Conservation (phyloP, 2,888 invertebrate genomes). For the Lithophane semibrunnea region DNA sequence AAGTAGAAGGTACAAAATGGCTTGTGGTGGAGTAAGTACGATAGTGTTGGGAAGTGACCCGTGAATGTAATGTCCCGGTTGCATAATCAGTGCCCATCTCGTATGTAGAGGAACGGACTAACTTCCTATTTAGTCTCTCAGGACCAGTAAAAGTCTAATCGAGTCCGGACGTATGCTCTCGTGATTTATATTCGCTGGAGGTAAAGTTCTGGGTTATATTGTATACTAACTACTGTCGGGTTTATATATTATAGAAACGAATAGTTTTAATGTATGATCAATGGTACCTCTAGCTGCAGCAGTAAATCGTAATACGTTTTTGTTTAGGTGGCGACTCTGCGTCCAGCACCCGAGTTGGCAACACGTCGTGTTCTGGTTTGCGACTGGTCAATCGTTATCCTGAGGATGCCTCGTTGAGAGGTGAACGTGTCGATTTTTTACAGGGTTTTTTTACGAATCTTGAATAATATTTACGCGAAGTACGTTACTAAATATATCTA, state of each 20-base stretch:
- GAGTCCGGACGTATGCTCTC: conserved; percentile 27
- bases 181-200: conserved; percentile 40
- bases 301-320: neutral
- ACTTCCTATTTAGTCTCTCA: conserved; percentile 45
- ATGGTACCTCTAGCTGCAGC: neutral
- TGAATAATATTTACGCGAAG: too few species aligned
- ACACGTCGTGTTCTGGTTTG: too few species aligned
- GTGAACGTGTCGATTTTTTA: too few species aligned
- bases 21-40: neutral
- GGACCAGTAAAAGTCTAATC: conserved; percentile 47
- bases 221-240: neutral
- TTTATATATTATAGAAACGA: neutral
- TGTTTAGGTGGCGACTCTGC: neutral
- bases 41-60: conserved; percentile 39
- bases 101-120: conserved; percentile 27
- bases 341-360: too few species aligned
- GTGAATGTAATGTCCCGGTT: conserved; percentile 44
- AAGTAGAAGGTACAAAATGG: neutral
- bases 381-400: too few species aligned
- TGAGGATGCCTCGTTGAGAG: too few species aligned
- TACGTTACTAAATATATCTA: too few species aligned
- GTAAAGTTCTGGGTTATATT: conserved; percentile 10
- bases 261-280: neutral
- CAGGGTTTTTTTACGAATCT: too few species aligned
- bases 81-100: conserved; percentile 50